Conservation (phyloP, 2,888 invertebrate species). For the Eristalis arbustorum region DNA sequence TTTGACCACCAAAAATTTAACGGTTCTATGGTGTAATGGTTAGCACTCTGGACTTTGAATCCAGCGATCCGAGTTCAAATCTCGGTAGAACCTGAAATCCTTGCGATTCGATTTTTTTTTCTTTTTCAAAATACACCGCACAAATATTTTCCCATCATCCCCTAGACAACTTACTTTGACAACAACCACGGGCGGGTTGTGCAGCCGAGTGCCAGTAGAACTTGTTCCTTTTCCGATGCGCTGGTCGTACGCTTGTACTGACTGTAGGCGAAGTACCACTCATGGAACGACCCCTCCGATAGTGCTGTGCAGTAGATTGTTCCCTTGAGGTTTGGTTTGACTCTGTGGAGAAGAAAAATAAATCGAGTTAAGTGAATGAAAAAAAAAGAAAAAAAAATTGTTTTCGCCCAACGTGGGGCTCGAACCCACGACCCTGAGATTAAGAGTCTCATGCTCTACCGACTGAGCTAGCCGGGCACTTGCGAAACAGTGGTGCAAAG, state of each 20-base stretch:
- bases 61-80: conserved; percentile 81
- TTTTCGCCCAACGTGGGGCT: conserved; percentile 72
- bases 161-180: conserved; percentile 80
- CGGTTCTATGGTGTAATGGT: conserved; percentile 80
- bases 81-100: conserved; percentile 79
- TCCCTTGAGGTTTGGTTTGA: conserved; percentile 84
- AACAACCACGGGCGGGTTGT: conserved; percentile 82
- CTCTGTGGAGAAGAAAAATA: conserved; percentile 77
- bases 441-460: conserved; percentile 81
- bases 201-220: conserved; percentile 83
- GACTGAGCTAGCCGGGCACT: conserved; percentile 78
- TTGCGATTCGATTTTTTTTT: not conserved
- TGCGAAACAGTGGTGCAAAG: not conserved
- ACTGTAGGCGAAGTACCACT: conserved; percentile 86
- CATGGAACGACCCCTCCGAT: conserved; percentile 83
- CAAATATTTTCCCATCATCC: not conserved
- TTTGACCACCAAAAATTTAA: not conserved
- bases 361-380: not conserved
- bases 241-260: conserved; percentile 80
- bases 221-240: conserved; percentile 83
- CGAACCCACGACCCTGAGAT: conserved; percentile 80
- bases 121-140: not conserved
- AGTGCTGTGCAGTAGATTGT: conserved; percentile 86
- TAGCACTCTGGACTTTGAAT: conserved; percentile 80
- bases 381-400: not conserved